These are phyloP conservation scores for Choreutis nemorana DNA, from an alignment of 2,888 invertebrate genomes.

Conservation along the genomic window DNA sequence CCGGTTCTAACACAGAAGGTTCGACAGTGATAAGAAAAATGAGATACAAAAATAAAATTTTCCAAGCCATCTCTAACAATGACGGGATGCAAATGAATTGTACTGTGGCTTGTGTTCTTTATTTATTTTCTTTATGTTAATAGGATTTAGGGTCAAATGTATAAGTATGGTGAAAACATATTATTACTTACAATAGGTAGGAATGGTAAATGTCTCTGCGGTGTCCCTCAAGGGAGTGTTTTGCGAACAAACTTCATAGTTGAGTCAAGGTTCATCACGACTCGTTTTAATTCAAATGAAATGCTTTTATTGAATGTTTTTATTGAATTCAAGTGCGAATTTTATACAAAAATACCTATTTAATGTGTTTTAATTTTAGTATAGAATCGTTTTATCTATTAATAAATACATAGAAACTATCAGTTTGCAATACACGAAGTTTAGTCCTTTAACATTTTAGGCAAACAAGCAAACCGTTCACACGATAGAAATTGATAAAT, in stretches of 20 bases:
- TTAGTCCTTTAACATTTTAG: no score
- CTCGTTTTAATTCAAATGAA: no score
- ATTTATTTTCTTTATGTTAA: slow-evolving; percentile 48
- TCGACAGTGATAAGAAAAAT: slow-evolving; percentile 18
- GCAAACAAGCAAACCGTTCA: no score
- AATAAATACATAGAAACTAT: no score
- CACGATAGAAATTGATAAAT: no score
- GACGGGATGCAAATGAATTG: slow-evolving; percentile 32
- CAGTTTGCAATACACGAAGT: no score
- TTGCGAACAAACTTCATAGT: slow-evolving; percentile 11
- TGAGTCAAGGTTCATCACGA: slow-evolving; percentile 5
- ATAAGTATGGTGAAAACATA: slow-evolving; percentile 35
- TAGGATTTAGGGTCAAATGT: slow-evolving; percentile 42
- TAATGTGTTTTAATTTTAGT: no score
- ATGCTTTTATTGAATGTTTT: no score
- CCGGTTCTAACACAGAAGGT: slow-evolving; percentile 11
- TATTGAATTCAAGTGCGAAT: no score
- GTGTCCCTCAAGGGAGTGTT: slow-evolving; percentile 14
- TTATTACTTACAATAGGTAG: slow-evolving; percentile 21
- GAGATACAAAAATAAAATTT: slow-evolving; percentile 16
- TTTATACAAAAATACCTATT: no score
- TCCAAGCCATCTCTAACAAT: slow-evolving; percentile 24
- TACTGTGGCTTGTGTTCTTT: slow-evolving; percentile 19
- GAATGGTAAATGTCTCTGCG: slow-evolving; percentile 16
- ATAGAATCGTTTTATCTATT: no score